These are phyloP conservation scores for Oreortyx pictus DNA, from an alignment of 2,797 vertebrate species.

Conservation along the genomic window DNA sequence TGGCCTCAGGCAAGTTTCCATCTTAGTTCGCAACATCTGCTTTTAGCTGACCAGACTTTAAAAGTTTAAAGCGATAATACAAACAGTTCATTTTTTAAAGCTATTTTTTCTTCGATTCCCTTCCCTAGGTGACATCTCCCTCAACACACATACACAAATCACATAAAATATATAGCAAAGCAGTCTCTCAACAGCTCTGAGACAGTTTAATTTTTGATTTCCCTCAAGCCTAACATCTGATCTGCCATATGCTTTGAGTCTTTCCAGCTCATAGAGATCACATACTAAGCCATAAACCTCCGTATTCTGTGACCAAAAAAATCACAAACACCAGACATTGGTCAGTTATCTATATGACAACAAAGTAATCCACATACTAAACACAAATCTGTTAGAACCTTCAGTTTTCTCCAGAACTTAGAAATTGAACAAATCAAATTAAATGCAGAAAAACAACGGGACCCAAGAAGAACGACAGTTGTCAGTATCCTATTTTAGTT, in stretches of 20 bases:
- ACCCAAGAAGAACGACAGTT: not conserved
- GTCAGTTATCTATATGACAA: conserved; percentile 62
- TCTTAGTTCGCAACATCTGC: conserved; percentile 75
- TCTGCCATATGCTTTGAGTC: conserved; percentile 80
- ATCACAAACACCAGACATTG: conserved; percentile 64
- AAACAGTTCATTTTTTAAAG: conserved; percentile 78
- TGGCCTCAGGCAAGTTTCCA: conserved; percentile 74
- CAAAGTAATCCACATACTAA: conserved; percentile 38
- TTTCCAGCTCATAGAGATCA: conserved; percentile 75
- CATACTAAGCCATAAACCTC: conserved; percentile 71
- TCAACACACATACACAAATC: conserved; percentile 72
- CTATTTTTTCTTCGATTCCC: conserved; percentile 65
- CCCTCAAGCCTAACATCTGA: conserved; percentile 79
- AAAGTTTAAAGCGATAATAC: conserved; percentile 74
- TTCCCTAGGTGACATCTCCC: conserved; percentile 74
- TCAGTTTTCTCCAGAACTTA: conserved; percentile 39
- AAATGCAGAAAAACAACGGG: not conserved
- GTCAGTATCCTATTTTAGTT: accelerated
- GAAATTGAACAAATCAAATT: conserved; percentile 24
- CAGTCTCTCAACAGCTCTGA: conserved; percentile 76
- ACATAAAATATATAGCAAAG: conserved; percentile 80
- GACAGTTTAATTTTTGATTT: conserved; percentile 83
- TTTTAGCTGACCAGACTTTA: conserved; percentile 76
- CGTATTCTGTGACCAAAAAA: conserved; percentile 70
- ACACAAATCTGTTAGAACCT: conserved; percentile 42